phyloP scores from a whole-genome alignment of 1,140 invertebrate species.

The Drosophila melanogaster region DNA sequence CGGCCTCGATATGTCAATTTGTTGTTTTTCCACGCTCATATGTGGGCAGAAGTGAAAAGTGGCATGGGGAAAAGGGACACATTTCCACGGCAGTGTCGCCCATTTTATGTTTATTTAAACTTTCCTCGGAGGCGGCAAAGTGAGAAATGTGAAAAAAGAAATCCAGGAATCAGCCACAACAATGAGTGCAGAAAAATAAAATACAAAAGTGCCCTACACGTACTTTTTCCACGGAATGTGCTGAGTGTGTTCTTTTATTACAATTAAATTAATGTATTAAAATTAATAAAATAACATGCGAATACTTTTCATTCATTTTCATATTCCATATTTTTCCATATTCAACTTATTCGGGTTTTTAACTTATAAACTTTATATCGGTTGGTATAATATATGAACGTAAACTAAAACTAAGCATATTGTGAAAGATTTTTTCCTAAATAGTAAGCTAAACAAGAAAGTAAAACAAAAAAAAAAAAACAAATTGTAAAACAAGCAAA shows the following conservation, averaged over 20 bases:
- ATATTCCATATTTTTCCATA: too few species aligned
- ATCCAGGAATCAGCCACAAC: slow-evolving; percentile 18
- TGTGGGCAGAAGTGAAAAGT: slow-evolving; percentile 16
- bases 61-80: slow-evolving; percentile 21
- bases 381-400: slow-evolving; percentile 8
- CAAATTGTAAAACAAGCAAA: slow-evolving; percentile 23
- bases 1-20: slow-evolving; percentile 74
- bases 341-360: too few species aligned
- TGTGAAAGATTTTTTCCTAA: slow-evolving; percentile 34
- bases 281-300: slow-evolving; percentile 2
- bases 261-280: slow-evolving; percentile 59
- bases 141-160: slow-evolving; percentile 41
- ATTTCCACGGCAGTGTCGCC: slow-evolving; percentile 54
- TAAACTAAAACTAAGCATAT: slow-evolving; percentile 20
- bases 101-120: slow-evolving; percentile 81
- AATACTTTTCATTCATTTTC: too few species aligned
- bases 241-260: slow-evolving; percentile 42
- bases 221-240: slow-evolving; percentile 52
- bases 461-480: slow-evolving; percentile 14
- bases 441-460: slow-evolving; percentile 28
- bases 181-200: slow-evolving; percentile 36
- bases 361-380: slow-evolving; percentile 8
- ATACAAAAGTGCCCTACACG: slow-evolving; percentile 61
- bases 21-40: slow-evolving; percentile 56
- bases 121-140: slow-evolving; percentile 59